Conservation (phyloP, 2,797 vertebrate genomes). For the Chelon labrosus region DNA sequence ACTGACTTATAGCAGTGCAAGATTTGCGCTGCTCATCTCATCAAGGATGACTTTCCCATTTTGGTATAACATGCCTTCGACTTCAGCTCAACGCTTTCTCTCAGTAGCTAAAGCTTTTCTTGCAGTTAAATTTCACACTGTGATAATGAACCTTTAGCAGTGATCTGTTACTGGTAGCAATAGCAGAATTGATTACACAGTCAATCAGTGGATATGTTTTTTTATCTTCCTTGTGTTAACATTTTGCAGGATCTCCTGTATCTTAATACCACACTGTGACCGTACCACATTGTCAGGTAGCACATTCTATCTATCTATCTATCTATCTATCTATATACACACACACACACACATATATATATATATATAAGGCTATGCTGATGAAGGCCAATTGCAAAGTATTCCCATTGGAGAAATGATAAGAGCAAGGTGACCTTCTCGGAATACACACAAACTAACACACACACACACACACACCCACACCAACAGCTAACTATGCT, state of each 20-base stretch:
- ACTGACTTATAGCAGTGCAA: slow-evolving; percentile 14
- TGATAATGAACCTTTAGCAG: neutral
- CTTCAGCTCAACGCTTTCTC: slow-evolving; percentile 12
- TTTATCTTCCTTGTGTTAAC: neutral
- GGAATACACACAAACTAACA: slow-evolving; percentile 7
- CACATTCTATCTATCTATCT: neutral
- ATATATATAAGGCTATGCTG: neutral
- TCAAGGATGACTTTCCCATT: slow-evolving; percentile 17
- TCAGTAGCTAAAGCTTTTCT: slow-evolving; percentile 27
- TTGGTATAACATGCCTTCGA: slow-evolving; percentile 5
- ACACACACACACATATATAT: too few relatives aligned
- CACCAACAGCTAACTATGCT: slow-evolving; percentile 21
- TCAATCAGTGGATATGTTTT: neutral
- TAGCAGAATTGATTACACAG: too few relatives aligned
- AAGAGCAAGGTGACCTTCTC: slow-evolving; percentile 56
- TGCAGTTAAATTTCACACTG: neutral
- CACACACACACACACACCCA: slow-evolving; percentile 11
- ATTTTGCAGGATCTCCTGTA: neutral
- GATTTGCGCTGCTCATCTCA: slow-evolving; percentile 28
- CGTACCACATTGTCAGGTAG: neutral
- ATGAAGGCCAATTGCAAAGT: slow-evolving; percentile 17
- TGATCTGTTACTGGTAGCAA: too few relatives aligned
- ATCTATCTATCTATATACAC: too few relatives aligned
- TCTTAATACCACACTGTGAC: neutral
- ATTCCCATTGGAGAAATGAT: slow-evolving; percentile 38